Evolutionary conservation across 2,113 vertebrate species (phyloP).

Genomic region (Damaliscus lunatus): DNA sequence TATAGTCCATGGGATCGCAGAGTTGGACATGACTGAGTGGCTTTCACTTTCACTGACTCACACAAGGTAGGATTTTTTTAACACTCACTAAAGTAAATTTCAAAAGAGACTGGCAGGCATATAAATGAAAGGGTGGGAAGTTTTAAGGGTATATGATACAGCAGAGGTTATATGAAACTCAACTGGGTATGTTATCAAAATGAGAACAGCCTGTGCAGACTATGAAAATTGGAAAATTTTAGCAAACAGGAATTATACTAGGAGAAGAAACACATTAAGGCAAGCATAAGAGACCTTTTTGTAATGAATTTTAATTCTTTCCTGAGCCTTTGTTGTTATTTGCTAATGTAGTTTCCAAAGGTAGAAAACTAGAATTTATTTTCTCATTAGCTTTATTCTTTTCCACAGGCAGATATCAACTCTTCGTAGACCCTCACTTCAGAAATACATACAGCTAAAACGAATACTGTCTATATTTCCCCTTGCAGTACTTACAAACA

Average conservation of each 20-base stretch:
- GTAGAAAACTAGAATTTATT: constrained; percentile 49
- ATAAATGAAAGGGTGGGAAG: constrained; percentile 15
- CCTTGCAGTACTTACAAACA: background rate
- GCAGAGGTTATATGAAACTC: background rate
- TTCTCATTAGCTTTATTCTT: constrained; percentile 57
- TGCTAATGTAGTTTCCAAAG: constrained; percentile 21
- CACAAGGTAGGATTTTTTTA: background rate
- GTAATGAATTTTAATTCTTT: constrained; percentile 51
- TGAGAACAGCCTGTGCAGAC: constrained; percentile 45
- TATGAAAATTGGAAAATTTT: constrained; percentile 53
- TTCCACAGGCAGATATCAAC: constrained; percentile 30
- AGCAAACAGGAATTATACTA: constrained; percentile 40
- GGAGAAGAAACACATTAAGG: constrained; percentile 57
- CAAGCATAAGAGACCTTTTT: constrained; percentile 16
- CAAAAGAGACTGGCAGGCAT: background rate
- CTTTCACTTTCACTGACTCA: background rate
- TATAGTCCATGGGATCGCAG: background rate
- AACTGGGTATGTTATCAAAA: constrained; percentile 32
- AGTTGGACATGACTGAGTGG: background rate
- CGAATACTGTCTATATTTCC: background rate
- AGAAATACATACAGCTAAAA: constrained; percentile 37
- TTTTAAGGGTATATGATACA: background rate
- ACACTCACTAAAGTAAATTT: background rate
- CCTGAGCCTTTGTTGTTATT: constrained; percentile 45
- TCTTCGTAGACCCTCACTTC: background rate